These are phyloP conservation scores for Rhagonycha fulva DNA, from an alignment of 2,888 invertebrate species.

Conservation along the genomic window DNA sequence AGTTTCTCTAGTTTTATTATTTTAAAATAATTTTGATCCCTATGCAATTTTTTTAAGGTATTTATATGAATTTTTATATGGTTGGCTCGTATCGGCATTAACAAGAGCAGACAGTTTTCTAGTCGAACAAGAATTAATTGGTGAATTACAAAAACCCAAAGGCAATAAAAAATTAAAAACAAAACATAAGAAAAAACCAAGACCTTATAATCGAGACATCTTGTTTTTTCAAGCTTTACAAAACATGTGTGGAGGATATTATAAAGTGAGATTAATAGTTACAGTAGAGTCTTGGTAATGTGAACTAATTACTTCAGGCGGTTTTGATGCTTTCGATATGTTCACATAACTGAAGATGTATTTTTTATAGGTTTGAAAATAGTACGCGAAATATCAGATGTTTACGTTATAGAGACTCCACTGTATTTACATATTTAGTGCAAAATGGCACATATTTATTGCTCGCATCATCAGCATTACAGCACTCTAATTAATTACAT, in stretches of 20 bases:
- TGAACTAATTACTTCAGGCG: too few relatives aligned
- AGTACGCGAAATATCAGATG: too few relatives aligned
- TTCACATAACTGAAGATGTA: too few relatives aligned
- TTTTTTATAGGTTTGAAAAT: too few relatives aligned
- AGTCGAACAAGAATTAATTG: constrained; percentile 65
- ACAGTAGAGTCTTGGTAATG: too few relatives aligned
- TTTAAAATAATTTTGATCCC: background rate
- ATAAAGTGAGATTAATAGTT: constrained; percentile 68
- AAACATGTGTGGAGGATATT: constrained; percentile 93
- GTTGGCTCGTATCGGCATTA: constrained; percentile 90
- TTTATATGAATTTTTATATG: constrained; percentile 91
- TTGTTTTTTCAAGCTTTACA: constrained; percentile 90
- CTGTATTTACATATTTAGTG: too few relatives aligned
- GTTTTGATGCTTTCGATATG: too few relatives aligned
- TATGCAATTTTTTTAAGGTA: constrained; percentile 64
- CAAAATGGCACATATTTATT: too few relatives aligned
- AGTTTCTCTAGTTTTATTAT: constrained; percentile 38
- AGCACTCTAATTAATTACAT: too few relatives aligned
- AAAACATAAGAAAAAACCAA: constrained; percentile 61
- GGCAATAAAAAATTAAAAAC: constrained; percentile 69
- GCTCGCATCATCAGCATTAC: too few relatives aligned
- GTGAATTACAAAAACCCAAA: constrained; percentile 56
- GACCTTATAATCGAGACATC: constrained; percentile 82
- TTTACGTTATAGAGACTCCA: too few relatives aligned
- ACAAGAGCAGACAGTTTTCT: constrained; percentile 86